Base-by-base conservation (phyloP, 1,140 invertebrate genomes). In the Habropoda laboriosa region DNA sequence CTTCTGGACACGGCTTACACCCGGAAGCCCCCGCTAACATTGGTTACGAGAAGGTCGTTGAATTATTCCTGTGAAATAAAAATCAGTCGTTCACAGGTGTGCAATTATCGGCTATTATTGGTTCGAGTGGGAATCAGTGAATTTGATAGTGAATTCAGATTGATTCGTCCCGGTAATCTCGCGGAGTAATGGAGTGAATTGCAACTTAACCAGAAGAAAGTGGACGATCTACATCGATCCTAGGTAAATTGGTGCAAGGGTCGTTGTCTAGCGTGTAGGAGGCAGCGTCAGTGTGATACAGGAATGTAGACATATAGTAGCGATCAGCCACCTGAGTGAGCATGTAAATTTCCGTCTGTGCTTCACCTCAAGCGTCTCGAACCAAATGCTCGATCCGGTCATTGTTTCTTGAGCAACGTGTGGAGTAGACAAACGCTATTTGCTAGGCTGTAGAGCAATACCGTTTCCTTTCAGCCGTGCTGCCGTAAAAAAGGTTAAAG, bases 271-370 rank as follows among this genome's bases (percentile, higher is more conserved):
- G 35, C 10, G 53, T 32, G 64, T 24, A 55, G 51, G 12, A 38
- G 57, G 27, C 18, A 51, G 53, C 61, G 63, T 30, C 40, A 67
- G 45, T 47, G 80, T 63, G 77, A 63, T 47, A 67, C 51, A 72
- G 58, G 58, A 60, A 83, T 75, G 66, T 79, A 88, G 79, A 88
- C 79, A 77, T 84, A 87, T 85, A 87, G 78, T 64, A 55, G 77
- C 58, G 73, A 87, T 88, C 83, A 75, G 64, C 82, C 78, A 60
- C 60, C 66, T 60, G 49, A 79, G 67, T 67, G n/a, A 66, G 63
- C 61, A 82, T 89, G 80, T 83, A 86, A 88, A 88, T 89, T 87
- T 85, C 77, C 55, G 30, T 57, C 60, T 47, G 68, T 81, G 38
- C 53, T 79, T 21, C 61, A 55, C 47, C 63, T 79, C 63, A 42